Base-by-base conservation (phyloP, 2,888 invertebrate species). In the Chrysomela aeneicollis region DNA sequence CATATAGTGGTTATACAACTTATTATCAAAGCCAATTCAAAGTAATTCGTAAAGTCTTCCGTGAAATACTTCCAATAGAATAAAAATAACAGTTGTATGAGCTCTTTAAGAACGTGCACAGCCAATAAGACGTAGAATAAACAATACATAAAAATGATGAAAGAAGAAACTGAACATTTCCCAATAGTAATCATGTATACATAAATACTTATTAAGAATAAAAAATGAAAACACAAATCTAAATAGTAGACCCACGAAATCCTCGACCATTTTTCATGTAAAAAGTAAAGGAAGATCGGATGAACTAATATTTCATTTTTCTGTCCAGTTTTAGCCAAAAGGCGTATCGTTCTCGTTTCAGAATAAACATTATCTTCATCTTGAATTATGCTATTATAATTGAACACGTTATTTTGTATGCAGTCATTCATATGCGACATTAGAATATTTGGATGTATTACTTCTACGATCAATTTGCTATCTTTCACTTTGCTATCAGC, bases 371-470 rank as follows among this genome's bases (percentile, higher is more conserved):
- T 18, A 6, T 61, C 19, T 21, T 57, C 53, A 47, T 76, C 74
- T 37, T 66, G 46, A 19, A 74, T 60, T 12, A 75, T 55, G 58
- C 69, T 72, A 52, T 74, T 64, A 22, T 71, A 76, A 37, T 67
- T 69, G 21, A 74, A 67, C 6, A 22, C 53, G 19, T 71, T 67
- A 35, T 59, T 61, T 32, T 67, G 63, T 9, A 76, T 54, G 37
- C 73, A 74, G 35, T 74, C 71, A 37, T 76, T 72, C 5, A 76
- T 63, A 66, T 76, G 74, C 1, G n/a, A 37, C 46, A 60, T 62
- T 22, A 76, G 52, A 10, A 67, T 67, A 21, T 70, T 65, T 9
- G 63, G 57, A 59, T 71, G 64, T 2, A 76, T 30, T 35, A 57
- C 21, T 54, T 71, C 65, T 9, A 75, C 49, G 8, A 68, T 30